phyloP scores from a whole-genome alignment of 1,140 invertebrate species.

The Drosophila persimilis region DNA sequence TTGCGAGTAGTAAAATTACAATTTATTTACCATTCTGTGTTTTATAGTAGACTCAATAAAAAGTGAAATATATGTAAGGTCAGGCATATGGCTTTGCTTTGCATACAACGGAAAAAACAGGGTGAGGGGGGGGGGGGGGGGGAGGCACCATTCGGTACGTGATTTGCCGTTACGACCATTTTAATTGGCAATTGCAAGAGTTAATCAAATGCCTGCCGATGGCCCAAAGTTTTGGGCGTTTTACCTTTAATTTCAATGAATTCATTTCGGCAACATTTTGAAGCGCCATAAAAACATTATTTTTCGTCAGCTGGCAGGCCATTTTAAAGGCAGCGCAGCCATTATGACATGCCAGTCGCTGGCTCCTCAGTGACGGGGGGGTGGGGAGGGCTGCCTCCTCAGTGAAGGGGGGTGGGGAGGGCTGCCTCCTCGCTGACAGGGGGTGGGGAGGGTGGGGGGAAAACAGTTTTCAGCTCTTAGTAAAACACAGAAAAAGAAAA shows the following conservation, averaged over 20 bases:
- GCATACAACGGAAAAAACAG: too few relatives aligned
- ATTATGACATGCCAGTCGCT: slow-evolving; percentile 51
- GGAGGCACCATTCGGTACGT: background rate
- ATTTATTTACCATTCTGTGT: slow-evolving; percentile 61
- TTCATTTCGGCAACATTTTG: slow-evolving; percentile 65
- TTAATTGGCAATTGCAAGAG: slow-evolving; percentile 72
- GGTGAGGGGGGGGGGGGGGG: too few relatives aligned
- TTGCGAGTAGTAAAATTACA: slow-evolving; percentile 68
- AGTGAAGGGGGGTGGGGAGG: background rate
- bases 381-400: too few relatives aligned
- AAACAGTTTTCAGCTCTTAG: slow-evolving; percentile 52
- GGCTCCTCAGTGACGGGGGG: background rate
- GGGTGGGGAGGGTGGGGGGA: background rate
- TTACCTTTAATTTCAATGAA: slow-evolving; percentile 67
- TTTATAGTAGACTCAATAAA: slow-evolving; percentile 60
- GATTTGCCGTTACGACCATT: slow-evolving; percentile 28
- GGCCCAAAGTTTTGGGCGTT: slow-evolving; percentile 50
- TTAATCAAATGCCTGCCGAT: slow-evolving; percentile 66
- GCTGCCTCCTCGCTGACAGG: background rate
- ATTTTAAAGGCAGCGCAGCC: slow-evolving; percentile 58
- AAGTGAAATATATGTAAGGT: slow-evolving; percentile 27
- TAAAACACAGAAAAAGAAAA: slow-evolving; percentile 29
- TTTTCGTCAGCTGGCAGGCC: slow-evolving; percentile 14
- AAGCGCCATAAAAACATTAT: slow-evolving; percentile 66
- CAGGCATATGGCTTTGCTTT: slow-evolving; percentile 2